Evolutionary conservation across 2,888 invertebrate genomes (phyloP), one percentile per base, ranked within the genome.

Genomic region (Torymus texanus): DNA sequence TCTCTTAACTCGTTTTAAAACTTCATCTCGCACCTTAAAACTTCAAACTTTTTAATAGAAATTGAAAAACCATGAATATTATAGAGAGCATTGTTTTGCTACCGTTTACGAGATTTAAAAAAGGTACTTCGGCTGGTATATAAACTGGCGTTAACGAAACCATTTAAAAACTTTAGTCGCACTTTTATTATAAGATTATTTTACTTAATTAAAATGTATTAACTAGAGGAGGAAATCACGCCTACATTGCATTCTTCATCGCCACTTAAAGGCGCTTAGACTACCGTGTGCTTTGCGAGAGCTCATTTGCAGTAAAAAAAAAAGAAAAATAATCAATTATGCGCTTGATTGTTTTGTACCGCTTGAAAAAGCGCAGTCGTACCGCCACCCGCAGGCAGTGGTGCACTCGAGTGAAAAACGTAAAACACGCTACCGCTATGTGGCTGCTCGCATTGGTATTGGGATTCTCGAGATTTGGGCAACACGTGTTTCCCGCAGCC

Each of bases 401-500:
- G 21, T 58, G 8, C 41, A 41, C 63, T 73, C 59, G 50, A 62
- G 62, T 14, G 41, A 12, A 63, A 41, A 59, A 51, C n/a, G 73
- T 55, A 58, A 71, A 71, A 50, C 56, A 11, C 50, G 10, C 41
- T 8, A 41, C 41, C 41, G 41, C 8, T 5, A 5, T 5, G 29
- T 5, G 5, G 10, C 41, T 8, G 53, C 65, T n/a, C 29, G 14
- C 50, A 72, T 53, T 75, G 76, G 55, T 66, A 67, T 72, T 67
- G 75, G 77, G 63, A 83, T 82, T 78, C 82, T 76, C 76, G 80
- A 75, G 82, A 75, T 77, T 81, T 82, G 81, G 83, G 65, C 78
- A 84, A 83, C 86, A 85, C 84, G 83, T 87, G 87, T 84, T 41
- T 83, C 71, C 80, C 71, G 63, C 67, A 78, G 73, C 81, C 59